Percentiles rank a stretch among this genome's conserved stretches.
Conservation (phyloP, 1,140 invertebrate species). For the Drosophila melanica region DNA sequence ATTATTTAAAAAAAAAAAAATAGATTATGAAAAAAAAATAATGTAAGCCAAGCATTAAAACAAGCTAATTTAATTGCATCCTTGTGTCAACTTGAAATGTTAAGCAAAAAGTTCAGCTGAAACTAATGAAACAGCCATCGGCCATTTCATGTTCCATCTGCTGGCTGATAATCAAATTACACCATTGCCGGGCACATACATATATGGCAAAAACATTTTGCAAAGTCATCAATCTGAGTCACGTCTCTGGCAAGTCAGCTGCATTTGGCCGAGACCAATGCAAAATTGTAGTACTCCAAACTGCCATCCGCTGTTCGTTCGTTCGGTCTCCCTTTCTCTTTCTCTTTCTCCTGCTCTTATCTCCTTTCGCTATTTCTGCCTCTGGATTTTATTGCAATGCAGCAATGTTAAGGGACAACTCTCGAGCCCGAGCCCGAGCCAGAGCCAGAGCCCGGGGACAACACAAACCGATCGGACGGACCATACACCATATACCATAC, state of each 20-base stretch:
- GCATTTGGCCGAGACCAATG: conserved; percentile 9
- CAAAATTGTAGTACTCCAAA: conserved; percentile 28
- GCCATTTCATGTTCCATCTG: conserved; percentile 1
- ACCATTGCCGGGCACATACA: neutral
- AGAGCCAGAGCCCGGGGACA: too few relatives aligned
- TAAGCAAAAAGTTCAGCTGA: neutral
- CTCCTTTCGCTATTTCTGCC: neutral
- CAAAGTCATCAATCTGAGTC: conserved; percentile 26
- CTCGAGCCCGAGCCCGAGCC: too few relatives aligned
- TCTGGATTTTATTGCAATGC: neutral
- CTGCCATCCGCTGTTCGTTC: too few relatives aligned
- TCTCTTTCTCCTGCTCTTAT: neutral
- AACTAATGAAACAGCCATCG: neutral
- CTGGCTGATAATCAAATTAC: conserved; percentile 25
- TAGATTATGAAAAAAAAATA: too few relatives aligned
- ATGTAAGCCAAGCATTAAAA: too few relatives aligned
- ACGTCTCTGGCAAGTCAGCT: conserved; percentile 2
- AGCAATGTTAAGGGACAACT: neutral
- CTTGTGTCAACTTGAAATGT: too few relatives aligned
- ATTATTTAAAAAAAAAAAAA: too few relatives aligned
- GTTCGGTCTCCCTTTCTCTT: too few relatives aligned
- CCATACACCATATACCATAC: conserved; percentile 9
- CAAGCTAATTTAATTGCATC: too few relatives aligned
- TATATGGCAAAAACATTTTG: conserved; percentile 14
- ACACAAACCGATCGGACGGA: neutral